Evolutionary conservation across 2,113 vertebrate genomes (phyloP).

Genomic region (Plecotus auritus): DNA sequence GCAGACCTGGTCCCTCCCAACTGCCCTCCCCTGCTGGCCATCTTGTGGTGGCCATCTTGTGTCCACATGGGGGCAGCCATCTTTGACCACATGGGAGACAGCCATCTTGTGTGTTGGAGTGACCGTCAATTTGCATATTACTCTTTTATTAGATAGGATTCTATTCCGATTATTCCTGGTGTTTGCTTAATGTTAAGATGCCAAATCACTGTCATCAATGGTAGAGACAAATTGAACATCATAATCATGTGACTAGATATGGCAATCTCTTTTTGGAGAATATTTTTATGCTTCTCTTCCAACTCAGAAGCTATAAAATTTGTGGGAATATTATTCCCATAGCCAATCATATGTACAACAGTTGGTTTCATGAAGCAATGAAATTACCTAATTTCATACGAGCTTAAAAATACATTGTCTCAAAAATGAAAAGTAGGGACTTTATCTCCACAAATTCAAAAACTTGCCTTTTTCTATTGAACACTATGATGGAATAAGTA

Average conservation of each 20-base stretch:
- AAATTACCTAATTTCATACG: neutral
- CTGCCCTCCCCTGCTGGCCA: too few relatives aligned
- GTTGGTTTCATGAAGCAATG: neutral
- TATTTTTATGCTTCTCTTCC: neutral
- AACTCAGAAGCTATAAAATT: neutral
- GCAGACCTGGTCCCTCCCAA: too few relatives aligned
- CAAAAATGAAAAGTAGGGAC: neutral
- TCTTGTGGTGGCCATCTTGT: too few relatives aligned
- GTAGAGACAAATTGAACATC: neutral
- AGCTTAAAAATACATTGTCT: neutral
- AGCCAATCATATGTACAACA: neutral
- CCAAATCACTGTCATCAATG: neutral
- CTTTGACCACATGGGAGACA: too few relatives aligned
- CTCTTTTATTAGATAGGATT: neutral
- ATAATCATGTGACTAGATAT: neutral
- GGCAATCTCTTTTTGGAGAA: neutral
- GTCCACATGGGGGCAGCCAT: too few relatives aligned
- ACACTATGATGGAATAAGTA: neutral
- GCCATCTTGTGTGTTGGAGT: too few relatives aligned
- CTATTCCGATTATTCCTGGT: neutral
- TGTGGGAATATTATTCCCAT: neutral
- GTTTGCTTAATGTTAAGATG: neutral
- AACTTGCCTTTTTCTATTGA: neutral
- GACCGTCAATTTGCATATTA: too few relatives aligned
- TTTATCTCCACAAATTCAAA: neutral